phyloP scores from a whole-genome alignment of 92 coral and sea anemone genomes.

The Muricea muricata region DNA sequence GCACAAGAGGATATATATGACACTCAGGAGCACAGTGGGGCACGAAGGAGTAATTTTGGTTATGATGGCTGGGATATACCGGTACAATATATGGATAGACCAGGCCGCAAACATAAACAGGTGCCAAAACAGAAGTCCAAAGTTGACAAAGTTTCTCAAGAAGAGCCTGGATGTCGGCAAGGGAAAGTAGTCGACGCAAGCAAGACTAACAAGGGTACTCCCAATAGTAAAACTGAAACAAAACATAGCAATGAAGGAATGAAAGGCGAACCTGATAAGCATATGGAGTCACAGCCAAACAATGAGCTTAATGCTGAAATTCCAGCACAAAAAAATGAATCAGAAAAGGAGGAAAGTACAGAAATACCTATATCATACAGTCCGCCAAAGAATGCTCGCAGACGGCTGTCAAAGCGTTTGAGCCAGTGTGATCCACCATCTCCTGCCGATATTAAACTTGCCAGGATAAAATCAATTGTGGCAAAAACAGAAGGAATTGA shows the following conservation, averaged over 20 bases:
- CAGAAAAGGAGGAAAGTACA: background rate
- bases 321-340: background rate
- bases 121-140: background rate
- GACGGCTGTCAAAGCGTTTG: background rate
- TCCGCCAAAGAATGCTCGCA: background rate
- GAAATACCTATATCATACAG: background rate
- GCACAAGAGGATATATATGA: constrained; percentile 9
- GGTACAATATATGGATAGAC: constrained; percentile 20
- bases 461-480: constrained; percentile 57
- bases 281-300: background rate
- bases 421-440: constrained; percentile 42
- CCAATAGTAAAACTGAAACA: background rate
- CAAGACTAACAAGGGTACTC: background rate
- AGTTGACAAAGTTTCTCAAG: background rate
- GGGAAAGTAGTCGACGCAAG: background rate
- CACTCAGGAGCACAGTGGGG: background rate
- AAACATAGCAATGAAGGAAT: background rate
- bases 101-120: background rate
- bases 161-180: background rate
- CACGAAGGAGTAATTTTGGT: background rate
- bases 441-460: constrained; percentile 44
- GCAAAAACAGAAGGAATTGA: constrained; percentile 45
- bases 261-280: background rate
- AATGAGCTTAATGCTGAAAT: background rate
- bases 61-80: constrained; percentile 43